phyloP scores from a whole-genome alignment of 2,797 vertebrate species.

The Sternarchorhynchus goeldii region DNA sequence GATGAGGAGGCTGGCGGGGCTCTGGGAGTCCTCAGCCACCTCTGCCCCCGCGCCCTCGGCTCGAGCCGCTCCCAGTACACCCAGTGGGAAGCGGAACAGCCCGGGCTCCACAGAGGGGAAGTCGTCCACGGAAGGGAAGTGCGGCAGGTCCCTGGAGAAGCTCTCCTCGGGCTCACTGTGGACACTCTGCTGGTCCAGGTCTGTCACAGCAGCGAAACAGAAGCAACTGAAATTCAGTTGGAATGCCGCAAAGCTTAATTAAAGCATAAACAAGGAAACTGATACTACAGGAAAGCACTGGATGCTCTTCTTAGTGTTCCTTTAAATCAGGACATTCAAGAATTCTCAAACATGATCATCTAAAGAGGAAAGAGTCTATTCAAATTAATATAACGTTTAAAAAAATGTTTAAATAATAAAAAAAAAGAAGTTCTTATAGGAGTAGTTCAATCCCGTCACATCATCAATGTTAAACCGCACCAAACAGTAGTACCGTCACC shows the following conservation, averaged over 20 bases:
- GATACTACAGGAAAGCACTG: too few species aligned
- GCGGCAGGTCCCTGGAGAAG: conserved; percentile 83
- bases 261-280: too few species aligned
- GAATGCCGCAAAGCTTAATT: too few species aligned
- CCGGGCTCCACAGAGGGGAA: conserved; percentile 76
- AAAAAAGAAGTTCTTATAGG: not conserved
- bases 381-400: too few species aligned
- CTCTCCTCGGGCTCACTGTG: conserved; percentile 89
- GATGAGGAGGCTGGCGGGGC: conserved; percentile 74
- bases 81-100: conserved; percentile 71
- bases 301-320: not conserved
- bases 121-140: conserved; percentile 85
- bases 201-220: conserved; percentile 66
- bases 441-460: not conserved
- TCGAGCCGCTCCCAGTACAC: conserved; percentile 35
- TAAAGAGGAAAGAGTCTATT: too few species aligned
- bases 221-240: too few species aligned
- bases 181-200: conserved; percentile 93
- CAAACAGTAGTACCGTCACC: conserved; percentile 75
- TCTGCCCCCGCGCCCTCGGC: not conserved
- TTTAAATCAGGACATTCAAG: not conserved
- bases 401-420: too few species aligned
- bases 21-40: conserved; percentile 55
- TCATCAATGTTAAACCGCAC: too few species aligned
- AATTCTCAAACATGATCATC: not conserved